Conservation (phyloP, 2,113 vertebrate genomes). For the Bombycilla garrulus region DNA sequence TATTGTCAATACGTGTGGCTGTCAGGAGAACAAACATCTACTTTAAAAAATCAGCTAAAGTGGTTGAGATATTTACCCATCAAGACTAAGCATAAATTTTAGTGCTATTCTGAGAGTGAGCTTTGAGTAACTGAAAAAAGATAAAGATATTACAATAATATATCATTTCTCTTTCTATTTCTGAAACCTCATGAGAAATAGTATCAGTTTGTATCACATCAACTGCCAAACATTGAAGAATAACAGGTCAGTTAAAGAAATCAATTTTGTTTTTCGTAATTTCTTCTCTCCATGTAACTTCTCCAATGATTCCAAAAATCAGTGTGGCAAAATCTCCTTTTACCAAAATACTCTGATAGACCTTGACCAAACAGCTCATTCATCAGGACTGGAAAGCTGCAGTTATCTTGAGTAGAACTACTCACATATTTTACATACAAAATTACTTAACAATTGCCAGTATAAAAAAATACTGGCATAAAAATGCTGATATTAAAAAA, state of each 20-base stretch:
- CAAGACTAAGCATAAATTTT: neutral
- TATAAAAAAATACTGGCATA: neutral
- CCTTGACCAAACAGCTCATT: neutral
- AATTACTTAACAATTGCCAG: neutral
- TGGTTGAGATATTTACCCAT: neutral
- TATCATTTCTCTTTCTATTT: neutral
- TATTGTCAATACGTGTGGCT: neutral
- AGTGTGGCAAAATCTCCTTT: neutral
- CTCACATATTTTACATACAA: fast-evolving
- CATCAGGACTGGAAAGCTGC: neutral
- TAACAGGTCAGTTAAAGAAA: neutral
- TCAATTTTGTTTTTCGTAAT: neutral
- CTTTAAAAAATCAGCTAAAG: neutral
- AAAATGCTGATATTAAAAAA: neutral
- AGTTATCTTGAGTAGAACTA: neutral
- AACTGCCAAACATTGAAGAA: neutral
- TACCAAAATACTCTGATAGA: neutral
- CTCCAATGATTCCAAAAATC: neutral
- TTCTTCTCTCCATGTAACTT: neutral
- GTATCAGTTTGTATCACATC: neutral
- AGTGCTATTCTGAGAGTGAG: neutral
- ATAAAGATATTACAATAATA: neutral
- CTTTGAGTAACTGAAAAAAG: neutral
- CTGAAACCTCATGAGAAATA: neutral
- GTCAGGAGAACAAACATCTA: neutral